Evolutionary conservation across 2,797 vertebrate genomes (phyloP).

Genomic region (Anableps anableps): DNA sequence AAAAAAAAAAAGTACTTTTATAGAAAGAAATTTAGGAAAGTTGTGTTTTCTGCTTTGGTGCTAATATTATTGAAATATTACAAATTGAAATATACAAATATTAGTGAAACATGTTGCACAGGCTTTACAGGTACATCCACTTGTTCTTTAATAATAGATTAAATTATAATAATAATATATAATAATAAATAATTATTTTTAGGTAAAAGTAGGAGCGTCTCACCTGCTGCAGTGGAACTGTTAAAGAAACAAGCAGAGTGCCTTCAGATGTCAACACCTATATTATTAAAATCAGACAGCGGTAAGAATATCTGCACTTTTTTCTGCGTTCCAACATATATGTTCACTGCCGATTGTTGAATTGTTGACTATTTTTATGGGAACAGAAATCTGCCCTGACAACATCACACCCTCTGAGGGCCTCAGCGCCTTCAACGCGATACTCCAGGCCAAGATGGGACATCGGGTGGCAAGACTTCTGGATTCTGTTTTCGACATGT

Average conservation of each 20-base stretch:
- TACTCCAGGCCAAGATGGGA: constrained; percentile 51
- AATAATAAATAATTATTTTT: no score
- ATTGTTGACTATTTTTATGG: constrained; percentile 4
- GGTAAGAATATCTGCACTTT: constrained; percentile 36
- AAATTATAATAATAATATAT: no score
- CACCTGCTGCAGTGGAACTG: constrained; percentile 32
- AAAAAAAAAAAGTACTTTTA: not conserved
- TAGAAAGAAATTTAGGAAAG: not conserved
- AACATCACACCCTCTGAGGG: constrained; percentile 36
- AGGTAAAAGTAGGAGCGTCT: constrained; percentile 57
- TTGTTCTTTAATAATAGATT: not conserved
- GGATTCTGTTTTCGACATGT: constrained; percentile 63
- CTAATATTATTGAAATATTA: no score
- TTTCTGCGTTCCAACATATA: not conserved
- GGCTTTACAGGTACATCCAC: not conserved
- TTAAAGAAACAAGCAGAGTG: constrained; percentile 64
- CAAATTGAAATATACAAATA: no score
- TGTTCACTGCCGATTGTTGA: not conserved
- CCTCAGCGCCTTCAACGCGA: constrained; percentile 36
- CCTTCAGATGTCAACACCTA: constrained; percentile 47
- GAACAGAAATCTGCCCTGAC: constrained; percentile 64
- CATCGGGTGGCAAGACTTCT: constrained; percentile 49
- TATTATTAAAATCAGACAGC: constrained; percentile 37
- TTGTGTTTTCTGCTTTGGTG: not conserved
- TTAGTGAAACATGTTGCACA: not conserved